A percentile compares a stretch with the other conserved stretches of the same genome.
These are phyloP conservation scores for Maniola jurtina DNA, from an alignment of 1,140 invertebrate genomes.

Conservation along the genomic window DNA sequence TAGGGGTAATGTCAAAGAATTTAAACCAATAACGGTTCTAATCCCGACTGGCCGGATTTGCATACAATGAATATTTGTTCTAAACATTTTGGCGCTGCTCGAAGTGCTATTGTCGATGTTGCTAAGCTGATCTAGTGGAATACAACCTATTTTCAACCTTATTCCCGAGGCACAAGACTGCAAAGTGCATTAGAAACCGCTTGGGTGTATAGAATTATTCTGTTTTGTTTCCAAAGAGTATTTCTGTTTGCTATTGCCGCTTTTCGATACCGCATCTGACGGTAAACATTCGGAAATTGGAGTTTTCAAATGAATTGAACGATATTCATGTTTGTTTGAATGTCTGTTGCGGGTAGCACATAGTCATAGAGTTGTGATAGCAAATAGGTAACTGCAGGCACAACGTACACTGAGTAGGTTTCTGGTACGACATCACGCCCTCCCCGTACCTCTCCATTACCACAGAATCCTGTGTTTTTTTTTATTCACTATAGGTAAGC, in stretches of 20 bases:
- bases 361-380: too few species aligned
- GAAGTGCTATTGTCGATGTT: slow-evolving; percentile 33
- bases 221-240: slow-evolving; percentile 39
- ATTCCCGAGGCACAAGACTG: background rate
- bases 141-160: slow-evolving; percentile 29
- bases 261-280: slow-evolving; percentile 43
- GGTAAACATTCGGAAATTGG: slow-evolving; percentile 42
- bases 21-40: slow-evolving; percentile 38
- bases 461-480: too few species aligned
- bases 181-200: slow-evolving; percentile 12
- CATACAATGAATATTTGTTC: slow-evolving; percentile 49
- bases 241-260: slow-evolving; percentile 40
- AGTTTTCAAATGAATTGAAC: slow-evolving; percentile 43
- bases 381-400: too few species aligned
- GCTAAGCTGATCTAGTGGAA: slow-evolving; percentile 28
- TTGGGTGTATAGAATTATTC: slow-evolving; percentile 30
- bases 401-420: too few species aligned
- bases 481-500: too few species aligned
- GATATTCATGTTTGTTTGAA: slow-evolving; percentile 18
- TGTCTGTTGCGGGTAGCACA: background rate
- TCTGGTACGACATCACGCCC: too few species aligned
- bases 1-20: slow-evolving; percentile 27
- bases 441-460: too few species aligned
- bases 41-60: slow-evolving; percentile 39
- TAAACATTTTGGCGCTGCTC: slow-evolving; percentile 43